These are phyloP conservation scores for Trissolcus brochymenae DNA, from an alignment of 2,888 invertebrate species.

Conservation along the genomic window DNA sequence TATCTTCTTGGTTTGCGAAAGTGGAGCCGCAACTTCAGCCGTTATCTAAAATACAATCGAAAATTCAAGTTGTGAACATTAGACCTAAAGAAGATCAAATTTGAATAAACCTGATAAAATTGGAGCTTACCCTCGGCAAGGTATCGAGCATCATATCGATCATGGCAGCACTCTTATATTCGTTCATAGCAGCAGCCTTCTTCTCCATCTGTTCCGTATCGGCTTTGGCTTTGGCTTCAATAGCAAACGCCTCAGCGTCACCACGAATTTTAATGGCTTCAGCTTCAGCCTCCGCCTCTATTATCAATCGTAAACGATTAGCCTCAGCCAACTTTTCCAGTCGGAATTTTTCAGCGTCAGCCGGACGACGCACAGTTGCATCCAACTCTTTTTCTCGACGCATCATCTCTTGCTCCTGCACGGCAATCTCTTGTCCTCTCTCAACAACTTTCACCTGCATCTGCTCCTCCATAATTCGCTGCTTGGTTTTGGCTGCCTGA, in stretches of 20 bases:
- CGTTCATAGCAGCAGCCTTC: conserved; percentile 97
- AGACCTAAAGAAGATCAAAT: background rate
- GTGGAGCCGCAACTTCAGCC: conserved; percentile 96
- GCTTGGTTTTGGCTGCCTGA: conserved; percentile 96
- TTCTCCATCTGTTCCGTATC: conserved; percentile 98
- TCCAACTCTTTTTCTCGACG: conserved; percentile 94
- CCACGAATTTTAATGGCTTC: conserved; percentile 91
- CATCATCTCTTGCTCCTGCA: conserved; percentile 97
- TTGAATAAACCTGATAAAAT: conserved; percentile 1
- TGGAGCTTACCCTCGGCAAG: conserved; percentile 88
- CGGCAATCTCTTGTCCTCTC: conserved; percentile 93
- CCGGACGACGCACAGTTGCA: conserved; percentile 94
- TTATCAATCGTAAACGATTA: conserved; percentile 88
- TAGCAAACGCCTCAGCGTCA: conserved; percentile 94
- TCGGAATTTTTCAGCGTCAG: conserved; percentile 94
- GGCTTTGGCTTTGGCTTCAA: conserved; percentile 95
- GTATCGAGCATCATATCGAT: conserved; percentile 97
- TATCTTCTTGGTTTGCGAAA: conserved; percentile 95
- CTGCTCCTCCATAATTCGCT: conserved; percentile 96
- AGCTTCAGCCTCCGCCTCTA: conserved; percentile 97
- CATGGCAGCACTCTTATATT: conserved; percentile 96
- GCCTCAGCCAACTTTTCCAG: conserved; percentile 97
- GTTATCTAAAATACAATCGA: conserved; percentile 83
- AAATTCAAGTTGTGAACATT: background rate
- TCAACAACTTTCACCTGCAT: conserved; percentile 97